phyloP scores from a whole-genome alignment of 2,888 invertebrate genomes.

The Dicyrtoma fusca region DNA sequence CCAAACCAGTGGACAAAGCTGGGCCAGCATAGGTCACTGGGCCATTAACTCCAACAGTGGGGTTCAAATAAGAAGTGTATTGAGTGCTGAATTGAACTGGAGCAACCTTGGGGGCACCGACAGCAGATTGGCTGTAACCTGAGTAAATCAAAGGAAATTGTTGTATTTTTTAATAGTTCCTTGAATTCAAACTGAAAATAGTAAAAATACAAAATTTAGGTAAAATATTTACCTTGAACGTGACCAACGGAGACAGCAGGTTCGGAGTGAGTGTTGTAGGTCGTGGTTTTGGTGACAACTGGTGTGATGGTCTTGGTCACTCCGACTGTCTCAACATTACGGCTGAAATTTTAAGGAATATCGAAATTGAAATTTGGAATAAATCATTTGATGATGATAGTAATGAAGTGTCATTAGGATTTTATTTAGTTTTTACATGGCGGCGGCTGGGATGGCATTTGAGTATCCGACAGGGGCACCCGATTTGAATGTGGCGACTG shows the following conservation, averaged over 20 bases:
- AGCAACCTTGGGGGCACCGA: slow-evolving; percentile 49
- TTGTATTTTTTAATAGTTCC: too few species aligned
- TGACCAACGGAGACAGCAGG: slow-evolving; percentile 53
- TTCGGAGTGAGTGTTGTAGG: slow-evolving; percentile 54
- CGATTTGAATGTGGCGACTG: slow-evolving; percentile 30
- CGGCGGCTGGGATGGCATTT: slow-evolving; percentile 40
- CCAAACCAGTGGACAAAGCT: slow-evolving; percentile 19
- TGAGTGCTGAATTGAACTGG: slow-evolving; percentile 48
- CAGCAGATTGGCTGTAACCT: slow-evolving; percentile 50
- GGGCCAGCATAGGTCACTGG: slow-evolving; percentile 47
- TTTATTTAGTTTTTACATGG: not conserved
- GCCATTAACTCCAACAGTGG: slow-evolving; percentile 54
- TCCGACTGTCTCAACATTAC: slow-evolving; percentile 54
- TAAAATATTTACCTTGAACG: slow-evolving; percentile 43
- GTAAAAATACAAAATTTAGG: too few species aligned
- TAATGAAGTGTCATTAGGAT: not conserved
- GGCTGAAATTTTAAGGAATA: slow-evolving; percentile 35
- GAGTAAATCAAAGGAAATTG: not conserved
- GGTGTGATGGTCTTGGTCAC: slow-evolving; percentile 55
- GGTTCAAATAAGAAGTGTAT: slow-evolving; percentile 51
- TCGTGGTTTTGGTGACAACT: slow-evolving; percentile 55
- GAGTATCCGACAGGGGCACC: slow-evolving; percentile 45
- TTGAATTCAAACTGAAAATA: too few species aligned
- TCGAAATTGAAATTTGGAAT: not conserved
- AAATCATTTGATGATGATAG: not conserved